Evolutionary conservation across 2,888 invertebrate genomes (phyloP).

Genomic region (Caradrina kadenii): DNA sequence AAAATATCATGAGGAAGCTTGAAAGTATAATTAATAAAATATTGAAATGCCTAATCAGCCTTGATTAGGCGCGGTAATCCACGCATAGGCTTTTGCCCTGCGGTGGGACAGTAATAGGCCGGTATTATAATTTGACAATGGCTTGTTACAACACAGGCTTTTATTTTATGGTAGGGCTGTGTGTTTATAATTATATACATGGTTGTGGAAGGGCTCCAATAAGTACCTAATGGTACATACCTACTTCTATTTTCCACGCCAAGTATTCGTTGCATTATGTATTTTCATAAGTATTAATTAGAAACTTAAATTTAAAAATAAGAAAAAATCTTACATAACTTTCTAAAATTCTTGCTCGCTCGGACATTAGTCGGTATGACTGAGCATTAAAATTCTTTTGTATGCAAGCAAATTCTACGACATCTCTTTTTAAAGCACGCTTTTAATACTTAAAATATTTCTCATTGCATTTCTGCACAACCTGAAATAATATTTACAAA

Average conservation of each 20-base stretch:
- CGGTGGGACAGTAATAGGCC: too few species aligned
- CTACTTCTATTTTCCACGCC: slow-evolving; percentile 31
- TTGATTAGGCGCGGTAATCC: too few species aligned
- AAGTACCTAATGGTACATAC: background rate
- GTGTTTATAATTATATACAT: too few species aligned
- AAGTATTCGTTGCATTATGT: slow-evolving; percentile 53
- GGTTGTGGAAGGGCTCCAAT: too few species aligned
- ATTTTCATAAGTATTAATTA: slow-evolving; percentile 59
- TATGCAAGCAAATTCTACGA: slow-evolving; percentile 39
- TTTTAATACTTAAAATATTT: slow-evolving; percentile 35
- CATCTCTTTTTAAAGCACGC: slow-evolving; percentile 48
- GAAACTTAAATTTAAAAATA: slow-evolving; percentile 61
- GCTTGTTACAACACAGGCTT: too few species aligned
- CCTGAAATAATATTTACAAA: slow-evolving; percentile 56
- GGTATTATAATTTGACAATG: too few species aligned
- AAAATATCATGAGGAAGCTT: too few species aligned
- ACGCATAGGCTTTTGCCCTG: too few species aligned
- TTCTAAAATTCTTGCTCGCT: slow-evolving; percentile 63
- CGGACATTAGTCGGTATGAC: slow-evolving; percentile 62
- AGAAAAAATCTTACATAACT: slow-evolving; percentile 66
- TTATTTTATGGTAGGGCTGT: too few species aligned
- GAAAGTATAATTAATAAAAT: too few species aligned
- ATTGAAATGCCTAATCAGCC: too few species aligned
- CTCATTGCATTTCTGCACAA: slow-evolving; percentile 29
- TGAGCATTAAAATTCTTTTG: slow-evolving; percentile 62